Percentiles rank a stretch among this genome's conserved stretches.
These are phyloP conservation scores for Tiliqua scincoides DNA, from an alignment of 2,113 vertebrate species.

Conservation along the genomic window DNA sequence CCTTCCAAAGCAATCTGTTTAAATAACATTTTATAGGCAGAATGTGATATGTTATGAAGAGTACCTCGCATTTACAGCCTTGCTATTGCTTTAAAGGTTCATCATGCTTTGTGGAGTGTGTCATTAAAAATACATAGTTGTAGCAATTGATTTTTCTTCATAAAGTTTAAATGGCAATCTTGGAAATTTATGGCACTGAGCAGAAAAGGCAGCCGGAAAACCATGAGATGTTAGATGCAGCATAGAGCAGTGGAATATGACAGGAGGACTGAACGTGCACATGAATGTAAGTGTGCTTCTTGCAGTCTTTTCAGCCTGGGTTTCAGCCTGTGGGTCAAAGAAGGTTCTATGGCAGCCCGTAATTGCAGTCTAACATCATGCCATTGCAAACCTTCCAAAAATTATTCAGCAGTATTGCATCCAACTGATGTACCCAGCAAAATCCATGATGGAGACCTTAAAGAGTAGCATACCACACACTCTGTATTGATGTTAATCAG, in stretches of 20 bases:
- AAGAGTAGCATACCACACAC: neutral
- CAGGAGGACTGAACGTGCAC: neutral
- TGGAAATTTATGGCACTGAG: constrained; percentile 20
- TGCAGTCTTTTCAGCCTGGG: neutral
- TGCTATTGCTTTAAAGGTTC: constrained; percentile 34
- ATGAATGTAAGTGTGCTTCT: neutral
- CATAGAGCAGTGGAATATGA: neutral
- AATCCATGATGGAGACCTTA: neutral
- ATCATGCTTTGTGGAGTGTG: constrained; percentile 19
- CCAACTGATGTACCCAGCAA: neutral
- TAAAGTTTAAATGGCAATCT: neutral
- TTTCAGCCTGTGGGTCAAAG: neutral
- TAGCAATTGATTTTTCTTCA: constrained; percentile 39
- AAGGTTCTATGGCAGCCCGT: neutral
- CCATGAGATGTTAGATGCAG: constrained; percentile 18
- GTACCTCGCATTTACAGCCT: neutral
- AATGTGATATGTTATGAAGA: constrained; percentile 39
- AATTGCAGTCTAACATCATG: neutral
- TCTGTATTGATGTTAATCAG: neutral
- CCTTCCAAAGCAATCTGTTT: constrained; percentile 54
- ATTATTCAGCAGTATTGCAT: neutral
- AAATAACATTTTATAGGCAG: constrained; percentile 43
- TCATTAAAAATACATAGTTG: constrained; percentile 50
- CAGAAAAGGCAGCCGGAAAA: neutral
- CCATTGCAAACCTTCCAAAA: neutral